Percentiles rank a stretch among this genome's conserved stretches.
Evolutionary conservation across 1,140 invertebrate genomes (phyloP).

Genomic region (Druon quercuslanigerum): DNA sequence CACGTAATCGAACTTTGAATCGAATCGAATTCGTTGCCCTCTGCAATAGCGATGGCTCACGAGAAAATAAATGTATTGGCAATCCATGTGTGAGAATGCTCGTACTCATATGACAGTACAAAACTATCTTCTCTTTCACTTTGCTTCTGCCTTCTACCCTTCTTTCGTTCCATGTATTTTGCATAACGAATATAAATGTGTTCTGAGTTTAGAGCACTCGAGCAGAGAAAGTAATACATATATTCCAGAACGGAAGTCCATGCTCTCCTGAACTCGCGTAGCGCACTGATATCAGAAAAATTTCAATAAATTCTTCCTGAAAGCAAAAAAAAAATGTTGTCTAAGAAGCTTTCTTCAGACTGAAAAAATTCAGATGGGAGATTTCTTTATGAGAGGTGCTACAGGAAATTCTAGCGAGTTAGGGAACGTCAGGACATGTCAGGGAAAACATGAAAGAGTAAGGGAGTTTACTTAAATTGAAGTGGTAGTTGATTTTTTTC

Average conservation of each 20-base stretch:
- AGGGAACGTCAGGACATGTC: too few relatives aligned
- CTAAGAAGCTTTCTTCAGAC: too few relatives aligned
- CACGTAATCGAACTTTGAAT: conserved; percentile 44
- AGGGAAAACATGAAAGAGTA: too few relatives aligned
- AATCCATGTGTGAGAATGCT: conserved; percentile 33
- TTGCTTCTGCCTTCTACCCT: conserved; percentile 11
- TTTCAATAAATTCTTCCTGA: too few relatives aligned
- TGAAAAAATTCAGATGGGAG: too few relatives aligned
- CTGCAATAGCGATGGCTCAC: conserved; percentile 36
- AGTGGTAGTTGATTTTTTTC: too few relatives aligned
- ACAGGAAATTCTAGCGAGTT: too few relatives aligned
- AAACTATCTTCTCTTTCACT: conserved; percentile 33
- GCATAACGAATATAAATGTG: conserved; percentile 46
- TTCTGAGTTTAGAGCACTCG: conserved; percentile 33
- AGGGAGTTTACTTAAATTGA: too few relatives aligned
- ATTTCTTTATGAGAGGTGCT: too few relatives aligned
- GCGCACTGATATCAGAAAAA: too few relatives aligned
- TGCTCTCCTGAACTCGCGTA: neutral
- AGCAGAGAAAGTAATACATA: conserved; percentile 54
- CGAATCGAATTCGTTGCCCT: conserved; percentile 41
- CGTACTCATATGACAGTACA: neutral
- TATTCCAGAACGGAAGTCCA: conserved; percentile 32
- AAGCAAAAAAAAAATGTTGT: too few relatives aligned
- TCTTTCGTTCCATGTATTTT: conserved; percentile 44
- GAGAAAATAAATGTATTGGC: conserved; percentile 39